These are phyloP conservation scores for Trichogramma dendrolimi DNA, from an alignment of 2,888 invertebrate genomes.

Conservation along the genomic window DNA sequence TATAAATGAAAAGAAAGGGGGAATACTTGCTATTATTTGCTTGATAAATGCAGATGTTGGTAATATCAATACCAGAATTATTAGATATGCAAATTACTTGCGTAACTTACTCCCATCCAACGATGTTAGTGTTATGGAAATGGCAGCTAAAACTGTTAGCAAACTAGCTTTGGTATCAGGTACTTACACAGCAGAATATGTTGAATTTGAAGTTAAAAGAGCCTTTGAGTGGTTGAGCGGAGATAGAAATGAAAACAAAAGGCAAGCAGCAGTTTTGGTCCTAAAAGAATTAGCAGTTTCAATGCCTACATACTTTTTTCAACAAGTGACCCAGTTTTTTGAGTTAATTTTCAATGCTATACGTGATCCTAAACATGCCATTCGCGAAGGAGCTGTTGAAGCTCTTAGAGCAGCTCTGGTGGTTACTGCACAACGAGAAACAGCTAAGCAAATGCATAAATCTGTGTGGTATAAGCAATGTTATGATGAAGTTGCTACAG, in stretches of 20 bases:
- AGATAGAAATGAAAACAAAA: conserved; percentile 84
- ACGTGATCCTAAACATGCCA: conserved; percentile 83
- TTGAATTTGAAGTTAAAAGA: conserved; percentile 95
- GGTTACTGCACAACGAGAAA: conserved; percentile 92
- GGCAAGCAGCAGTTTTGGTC: conserved; percentile 88
- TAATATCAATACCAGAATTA: conserved; percentile 83
- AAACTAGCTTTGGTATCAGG: conserved; percentile 87
- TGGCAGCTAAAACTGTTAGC: conserved; percentile 93
- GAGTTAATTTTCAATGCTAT: conserved; percentile 89
- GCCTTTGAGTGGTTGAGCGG: conserved; percentile 93
- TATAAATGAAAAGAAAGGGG: conserved; percentile 91
- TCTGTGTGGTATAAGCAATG: conserved; percentile 91
- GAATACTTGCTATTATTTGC: conserved; percentile 91
- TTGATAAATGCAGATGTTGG: conserved; percentile 91
- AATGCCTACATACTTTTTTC: conserved; percentile 96
- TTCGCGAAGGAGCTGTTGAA: conserved; percentile 89
- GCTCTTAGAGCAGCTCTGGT: conserved; percentile 92
- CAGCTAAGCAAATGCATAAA: conserved; percentile 84
- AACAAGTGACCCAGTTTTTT: conserved; percentile 88
- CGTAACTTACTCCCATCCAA: conserved; percentile 84
- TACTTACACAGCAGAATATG: conserved; percentile 91
- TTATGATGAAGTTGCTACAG: conserved; percentile 81
- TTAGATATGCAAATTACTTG: conserved; percentile 88
- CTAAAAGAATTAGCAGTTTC: conserved; percentile 89
- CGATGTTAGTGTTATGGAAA: conserved; percentile 91